These are phyloP conservation scores for Cherax quadricarinatus DNA, from an alignment of 1,140 invertebrate genomes.

Conservation along the genomic window DNA sequence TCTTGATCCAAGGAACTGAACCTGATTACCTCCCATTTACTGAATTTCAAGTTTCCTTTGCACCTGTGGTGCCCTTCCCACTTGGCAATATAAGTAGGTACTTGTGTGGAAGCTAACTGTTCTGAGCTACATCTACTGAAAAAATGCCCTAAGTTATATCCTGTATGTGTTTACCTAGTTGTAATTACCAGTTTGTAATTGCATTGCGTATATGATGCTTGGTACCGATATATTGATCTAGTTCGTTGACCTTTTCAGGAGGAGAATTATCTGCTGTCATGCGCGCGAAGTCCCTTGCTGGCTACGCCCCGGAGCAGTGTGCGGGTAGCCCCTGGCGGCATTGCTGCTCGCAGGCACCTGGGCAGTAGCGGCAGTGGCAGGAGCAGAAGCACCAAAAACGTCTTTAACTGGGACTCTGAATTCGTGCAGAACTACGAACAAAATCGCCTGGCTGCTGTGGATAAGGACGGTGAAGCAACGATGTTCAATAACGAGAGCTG, in stretches of 20 bases:
- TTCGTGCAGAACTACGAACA: background rate
- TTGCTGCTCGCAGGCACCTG: background rate
- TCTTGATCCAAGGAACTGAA: no score
- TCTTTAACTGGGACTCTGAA: constrained; percentile 42
- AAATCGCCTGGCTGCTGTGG: background rate
- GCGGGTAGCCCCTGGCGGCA: background rate
- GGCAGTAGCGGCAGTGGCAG: background rate
- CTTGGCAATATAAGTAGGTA: no score
- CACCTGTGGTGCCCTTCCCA: no score
- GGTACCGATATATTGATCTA: no score
- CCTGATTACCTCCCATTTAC: no score
- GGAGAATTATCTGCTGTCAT: constrained; percentile 50
- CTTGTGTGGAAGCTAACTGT: no score
- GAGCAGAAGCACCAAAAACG: constrained; percentile 1
- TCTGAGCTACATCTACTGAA: no score
- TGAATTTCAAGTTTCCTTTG: no score
- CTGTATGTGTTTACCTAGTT: no score
- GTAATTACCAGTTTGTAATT: no score
- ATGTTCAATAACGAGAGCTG: background rate
- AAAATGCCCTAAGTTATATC: no score
- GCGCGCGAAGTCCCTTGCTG: constrained; percentile 37
- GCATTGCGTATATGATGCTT: no score
- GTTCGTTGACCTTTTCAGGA: constrained; percentile 7
- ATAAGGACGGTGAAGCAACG: background rate
- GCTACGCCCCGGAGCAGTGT: constrained; percentile 30